Base-by-base conservation (phyloP, 2,113 vertebrate species). In the Balaeniceps rex region DNA sequence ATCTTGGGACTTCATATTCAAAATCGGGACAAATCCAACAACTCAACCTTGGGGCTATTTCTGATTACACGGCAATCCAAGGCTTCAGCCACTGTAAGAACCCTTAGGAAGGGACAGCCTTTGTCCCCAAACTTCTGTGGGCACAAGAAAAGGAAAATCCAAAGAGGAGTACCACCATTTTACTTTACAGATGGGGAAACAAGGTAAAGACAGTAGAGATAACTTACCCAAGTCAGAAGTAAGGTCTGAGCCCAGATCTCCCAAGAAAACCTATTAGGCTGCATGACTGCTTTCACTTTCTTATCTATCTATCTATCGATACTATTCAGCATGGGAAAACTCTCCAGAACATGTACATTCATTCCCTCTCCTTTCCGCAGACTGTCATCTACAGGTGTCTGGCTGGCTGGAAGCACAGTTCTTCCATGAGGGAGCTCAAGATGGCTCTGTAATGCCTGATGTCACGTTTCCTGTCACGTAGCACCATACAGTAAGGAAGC, bases 381-480 rank as follows among this genome's bases (percentile, higher is more conserved):
- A 25, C 31, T 66, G 23, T 34, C 58, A 77, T 7, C 54, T 22
- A 23, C 11, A 82, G 52, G 7, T 3, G 4, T 15, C 19, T 29
- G n/a, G 13, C 19, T 6, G 7, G 19, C 34, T n/a, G 42, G 58
- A 66, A 72, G 36, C 6, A 5, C 9, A n/a, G 31, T 7, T 74
- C 80, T 40, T 26, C 58, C 42, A n/a, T 4, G 31, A 78, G 9
- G 18, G 15, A 81, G 18, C 17, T 18, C 6, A 8, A 38, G n/a
- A 42, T 7, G 14, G 12, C 21, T 83, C 28, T n/a, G 24, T 77
- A 64, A 85, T 29, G 36, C 33, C 26, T 54, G 26, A 5, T 3
- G 38, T 31, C 40, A 29, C 0, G 0, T 31, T 76, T 61, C 58
- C 49, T 29, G 10, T 34, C 0, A 0, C 0, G 1, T 25, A 36